Percentiles rank a stretch among this genome's conserved stretches.
Evolutionary conservation across 2,888 invertebrate species (phyloP).

Genomic region (Meta bourneti): DNA sequence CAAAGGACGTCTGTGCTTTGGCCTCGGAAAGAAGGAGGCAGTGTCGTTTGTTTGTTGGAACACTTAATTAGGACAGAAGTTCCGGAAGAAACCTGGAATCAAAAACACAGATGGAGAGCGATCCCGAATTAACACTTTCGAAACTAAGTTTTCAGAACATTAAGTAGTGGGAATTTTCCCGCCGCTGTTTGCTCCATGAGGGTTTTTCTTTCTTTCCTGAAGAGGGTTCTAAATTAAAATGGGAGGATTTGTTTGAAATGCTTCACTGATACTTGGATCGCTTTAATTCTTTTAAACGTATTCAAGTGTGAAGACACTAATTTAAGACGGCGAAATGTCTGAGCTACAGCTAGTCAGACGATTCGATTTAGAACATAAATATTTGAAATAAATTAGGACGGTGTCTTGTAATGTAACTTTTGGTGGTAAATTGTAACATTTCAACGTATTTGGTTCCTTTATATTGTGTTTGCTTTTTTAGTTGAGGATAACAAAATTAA

Average conservation of each 20-base stretch:
- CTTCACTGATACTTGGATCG: slow-evolving; percentile 12
- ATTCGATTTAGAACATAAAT: background rate
- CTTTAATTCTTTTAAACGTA: slow-evolving; percentile 32
- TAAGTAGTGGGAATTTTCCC: background rate
- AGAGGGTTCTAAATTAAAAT: slow-evolving; percentile 26
- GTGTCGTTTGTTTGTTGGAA: slow-evolving; percentile 44
- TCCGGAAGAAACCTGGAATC: slow-evolving; percentile 27
- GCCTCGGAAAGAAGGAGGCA: background rate
- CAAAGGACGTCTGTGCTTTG: slow-evolving; percentile 31
- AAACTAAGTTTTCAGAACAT: slow-evolving; percentile 32
- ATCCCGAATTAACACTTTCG: slow-evolving; percentile 50
- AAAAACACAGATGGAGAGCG: slow-evolving; percentile 36
- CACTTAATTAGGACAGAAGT: slow-evolving; percentile 46
- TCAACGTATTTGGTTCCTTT: too few species aligned
- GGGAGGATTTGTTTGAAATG: slow-evolving; percentile 33
- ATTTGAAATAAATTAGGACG: background rate
- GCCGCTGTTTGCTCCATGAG: background rate
- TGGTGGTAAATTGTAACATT: too few species aligned
- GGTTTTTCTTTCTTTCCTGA: slow-evolving; percentile 20
- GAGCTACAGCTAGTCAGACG: background rate
- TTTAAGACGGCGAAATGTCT: background rate
- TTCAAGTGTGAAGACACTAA: slow-evolving; percentile 9
- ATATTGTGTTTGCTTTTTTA: too few species aligned
- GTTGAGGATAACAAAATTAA: too few species aligned
- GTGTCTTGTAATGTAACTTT: too few species aligned